These are phyloP conservation scores for Molorchus minor DNA, from an alignment of 2,888 invertebrate genomes.

Conservation along the genomic window DNA sequence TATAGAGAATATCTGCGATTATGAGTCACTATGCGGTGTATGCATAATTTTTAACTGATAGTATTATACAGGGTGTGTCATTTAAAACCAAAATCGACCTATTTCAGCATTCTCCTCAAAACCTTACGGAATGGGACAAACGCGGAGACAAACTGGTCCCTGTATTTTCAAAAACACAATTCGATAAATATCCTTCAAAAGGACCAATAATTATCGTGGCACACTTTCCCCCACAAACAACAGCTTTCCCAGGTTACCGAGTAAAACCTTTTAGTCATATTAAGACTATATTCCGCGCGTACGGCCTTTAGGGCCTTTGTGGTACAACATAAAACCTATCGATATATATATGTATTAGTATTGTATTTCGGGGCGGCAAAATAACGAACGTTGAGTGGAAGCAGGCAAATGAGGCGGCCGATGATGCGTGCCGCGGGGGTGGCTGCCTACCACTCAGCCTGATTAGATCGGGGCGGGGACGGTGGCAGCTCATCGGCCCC, in stretches of 20 bases:
- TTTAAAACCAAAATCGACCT: too few species aligned
- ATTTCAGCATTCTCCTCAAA: too few species aligned
- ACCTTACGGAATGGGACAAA: too few species aligned
- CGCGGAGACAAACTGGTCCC: too few species aligned
- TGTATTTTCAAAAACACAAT: too few species aligned
- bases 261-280: constrained; percentile 26
- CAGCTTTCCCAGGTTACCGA: constrained; percentile 9
- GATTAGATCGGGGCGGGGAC: constrained; percentile 50
- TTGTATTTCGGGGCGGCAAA: constrained; percentile 4
- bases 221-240: not conserved
- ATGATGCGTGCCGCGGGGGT: constrained; percentile 50
- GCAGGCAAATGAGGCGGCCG: constrained; percentile 53
- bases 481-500: constrained; percentile 33
- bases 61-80: too few species aligned
- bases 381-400: constrained; percentile 26
- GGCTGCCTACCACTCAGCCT: constrained; percentile 47
- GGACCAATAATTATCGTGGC: too few species aligned
- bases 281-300: constrained; percentile 6
- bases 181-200: too few species aligned
- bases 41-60: too few species aligned
- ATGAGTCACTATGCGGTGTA: too few species aligned
- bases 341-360: constrained; percentile 14
- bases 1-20: too few species aligned
- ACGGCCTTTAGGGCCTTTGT: constrained; percentile 19
- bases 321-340: constrained; percentile 22